These are phyloP conservation scores for Sipha maydis DNA, from an alignment of 2,888 invertebrate species.

Conservation along the genomic window DNA sequence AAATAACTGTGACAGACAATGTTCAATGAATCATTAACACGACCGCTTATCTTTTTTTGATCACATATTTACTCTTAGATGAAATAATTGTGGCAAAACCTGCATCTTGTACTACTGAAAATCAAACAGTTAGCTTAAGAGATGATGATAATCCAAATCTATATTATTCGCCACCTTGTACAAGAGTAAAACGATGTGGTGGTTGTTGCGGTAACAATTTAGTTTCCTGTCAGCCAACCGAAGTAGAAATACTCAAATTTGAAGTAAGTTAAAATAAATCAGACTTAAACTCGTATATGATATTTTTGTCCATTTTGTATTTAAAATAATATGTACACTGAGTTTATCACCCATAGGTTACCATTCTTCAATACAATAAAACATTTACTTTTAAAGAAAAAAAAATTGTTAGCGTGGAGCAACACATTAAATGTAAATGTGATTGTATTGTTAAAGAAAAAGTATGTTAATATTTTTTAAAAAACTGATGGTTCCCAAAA, in stretches of 20 bases:
- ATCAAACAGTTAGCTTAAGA: slow-evolving; percentile 68
- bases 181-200: slow-evolving; percentile 75
- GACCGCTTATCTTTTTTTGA: neutral
- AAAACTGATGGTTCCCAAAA: slow-evolving; percentile 64
- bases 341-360: slow-evolving; percentile 65
- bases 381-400: slow-evolving; percentile 68
- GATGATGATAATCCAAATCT: slow-evolving; percentile 69
- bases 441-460: slow-evolving; percentile 72
- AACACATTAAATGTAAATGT: slow-evolving; percentile 74
- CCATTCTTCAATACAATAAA: slow-evolving; percentile 68
- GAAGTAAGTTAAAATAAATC: slow-evolving; percentile 68
- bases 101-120: slow-evolving; percentile 69
- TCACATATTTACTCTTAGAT: slow-evolving; percentile 58
- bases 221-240: slow-evolving; percentile 75
- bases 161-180: slow-evolving; percentile 75
- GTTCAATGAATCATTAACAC: neutral
- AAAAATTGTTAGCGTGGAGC: slow-evolving; percentile 72
- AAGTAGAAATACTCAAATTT: slow-evolving; percentile 70
- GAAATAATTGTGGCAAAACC: slow-evolving; percentile 66
- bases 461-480: slow-evolving; percentile 67
- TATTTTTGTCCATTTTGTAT: neutral
- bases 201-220: slow-evolving; percentile 76
- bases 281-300: neutral
- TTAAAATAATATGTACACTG: neutral
- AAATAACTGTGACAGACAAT: neutral